phyloP scores from a whole-genome alignment of 2,113 vertebrate genomes.

The Nannospalax galili region DNA sequence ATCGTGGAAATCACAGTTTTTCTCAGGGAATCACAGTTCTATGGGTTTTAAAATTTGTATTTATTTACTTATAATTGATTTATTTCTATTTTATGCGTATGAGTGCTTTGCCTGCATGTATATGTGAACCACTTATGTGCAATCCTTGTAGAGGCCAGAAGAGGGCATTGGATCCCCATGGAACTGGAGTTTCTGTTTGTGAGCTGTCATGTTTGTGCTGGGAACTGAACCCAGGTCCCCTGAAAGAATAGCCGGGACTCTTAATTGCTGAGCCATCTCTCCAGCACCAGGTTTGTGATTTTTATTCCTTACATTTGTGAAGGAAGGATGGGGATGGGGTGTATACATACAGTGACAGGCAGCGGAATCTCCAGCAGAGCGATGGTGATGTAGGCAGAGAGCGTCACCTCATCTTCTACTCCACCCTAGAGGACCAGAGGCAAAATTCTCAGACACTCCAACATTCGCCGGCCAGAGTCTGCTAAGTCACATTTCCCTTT shows the following conservation, averaged over 20 bases:
- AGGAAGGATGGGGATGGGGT: not conserved
- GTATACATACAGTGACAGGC: conserved; percentile 58
- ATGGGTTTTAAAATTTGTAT: not conserved
- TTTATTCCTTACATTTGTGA: not conserved
- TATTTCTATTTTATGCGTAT: too few species aligned
- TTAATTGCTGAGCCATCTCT: too few species aligned
- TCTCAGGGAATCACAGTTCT: not conserved
- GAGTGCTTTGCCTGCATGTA: too few species aligned
- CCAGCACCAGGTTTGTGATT: not conserved
- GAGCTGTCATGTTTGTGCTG: too few species aligned
- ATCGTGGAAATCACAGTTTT: not conserved
- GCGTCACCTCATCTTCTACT: conserved; percentile 67
- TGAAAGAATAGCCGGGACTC: too few species aligned
- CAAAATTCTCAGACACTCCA: not conserved
- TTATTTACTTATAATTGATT: too few species aligned
- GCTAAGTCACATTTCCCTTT: not conserved
- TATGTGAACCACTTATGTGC: too few species aligned
- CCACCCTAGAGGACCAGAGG: conserved; percentile 71
- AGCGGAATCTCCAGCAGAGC: conserved; percentile 73
- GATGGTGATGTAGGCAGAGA: conserved; percentile 77
- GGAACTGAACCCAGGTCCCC: too few species aligned
- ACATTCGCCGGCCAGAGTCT: not conserved
- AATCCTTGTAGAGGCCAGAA: too few species aligned
- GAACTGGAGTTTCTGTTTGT: too few species aligned
- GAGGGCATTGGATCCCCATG: too few species aligned